Evolutionary conservation across 2,888 invertebrate species (phyloP), one percentile per base, ranked within the genome.

Genomic region (Dryocosmus kuriphilus): DNA sequence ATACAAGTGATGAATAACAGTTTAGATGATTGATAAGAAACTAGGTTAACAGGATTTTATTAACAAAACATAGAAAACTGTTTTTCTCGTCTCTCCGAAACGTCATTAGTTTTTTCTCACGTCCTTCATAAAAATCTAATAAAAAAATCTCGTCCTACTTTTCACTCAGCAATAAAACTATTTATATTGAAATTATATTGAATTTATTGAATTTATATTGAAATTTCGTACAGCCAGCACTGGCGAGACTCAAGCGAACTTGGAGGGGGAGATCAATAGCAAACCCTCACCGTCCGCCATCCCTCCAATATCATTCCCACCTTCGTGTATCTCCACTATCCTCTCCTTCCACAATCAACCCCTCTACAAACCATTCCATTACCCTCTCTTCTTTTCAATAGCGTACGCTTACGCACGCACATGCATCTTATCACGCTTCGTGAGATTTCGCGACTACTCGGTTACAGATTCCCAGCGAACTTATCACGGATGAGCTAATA

Each of bases 241-340:
- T 71, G 67, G 46, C 27, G 27, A 71, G 27, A 71, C 24, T 46
- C n/a, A 16, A 30, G 67, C 46, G 27, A 67, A 41, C 24, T 41
- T 46, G 67, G 27, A 51, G 46, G 41, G 27, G 46, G 67, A 71
- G 67, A 71, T 71, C 67, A 71, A 71, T 71, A 71, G 46, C 27
- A 27, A 46, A 71, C 46, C 46, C 27, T 46, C 24, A 9, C 41
- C 67, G 7, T 51, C 30, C 27, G 30, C 19, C 19, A 30, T 71
- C 46, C 6, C 46, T n/a, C 67, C 67, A 27, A 46, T 46, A 46
- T 24, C 22, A 41, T 24, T 46, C 67, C 41, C 46, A 19, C 67
- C 16, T 46, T 67, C 30, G 6, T 8, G 63, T n/a, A 35, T 32
- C 46, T 51, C 30, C 27, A 9, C 67, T 16, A 22, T 35, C 32